A percentile compares a stretch with the other conserved stretches of the same genome.
These are phyloP conservation scores for Steinernema carpocapsae DNA, from an alignment of 2,888 invertebrate species.

Conservation along the genomic window DNA sequence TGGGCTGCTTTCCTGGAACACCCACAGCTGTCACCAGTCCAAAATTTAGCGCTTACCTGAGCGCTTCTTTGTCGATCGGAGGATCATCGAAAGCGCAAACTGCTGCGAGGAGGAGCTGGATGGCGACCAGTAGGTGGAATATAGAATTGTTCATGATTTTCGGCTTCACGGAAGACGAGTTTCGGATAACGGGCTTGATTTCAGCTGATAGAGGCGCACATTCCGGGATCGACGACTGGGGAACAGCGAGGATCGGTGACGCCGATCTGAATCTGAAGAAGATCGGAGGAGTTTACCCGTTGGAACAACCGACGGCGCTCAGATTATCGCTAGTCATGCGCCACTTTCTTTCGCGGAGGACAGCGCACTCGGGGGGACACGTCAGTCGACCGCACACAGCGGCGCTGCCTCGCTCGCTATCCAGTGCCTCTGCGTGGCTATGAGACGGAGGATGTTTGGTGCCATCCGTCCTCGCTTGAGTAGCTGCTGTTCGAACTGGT, in stretches of 20 bases:
- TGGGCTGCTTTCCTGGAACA: slow-evolving; percentile 75
- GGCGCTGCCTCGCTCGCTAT: neutral
- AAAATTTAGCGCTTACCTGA: neutral
- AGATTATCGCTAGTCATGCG: neutral
- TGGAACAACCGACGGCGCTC: too few relatives aligned
- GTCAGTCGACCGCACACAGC: slow-evolving; percentile 15
- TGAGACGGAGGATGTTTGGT: too few relatives aligned
- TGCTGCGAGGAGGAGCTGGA: neutral
- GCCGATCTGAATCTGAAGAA: too few relatives aligned
- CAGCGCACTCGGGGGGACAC: slow-evolving; percentile 10
- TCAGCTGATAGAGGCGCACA: neutral
- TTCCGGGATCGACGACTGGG: neutral
- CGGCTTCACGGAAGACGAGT: too few relatives aligned
- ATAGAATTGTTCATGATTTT: too few relatives aligned
- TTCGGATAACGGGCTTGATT: too few relatives aligned
- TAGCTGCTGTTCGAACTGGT: slow-evolving; percentile 18
- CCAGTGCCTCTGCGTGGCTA: too few relatives aligned
- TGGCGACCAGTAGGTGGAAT: neutral
- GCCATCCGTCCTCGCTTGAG: too few relatives aligned
- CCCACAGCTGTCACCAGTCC: neutral
- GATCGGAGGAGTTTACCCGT: too few relatives aligned
- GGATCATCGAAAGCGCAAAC: neutral
- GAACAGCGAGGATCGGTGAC: too few relatives aligned
- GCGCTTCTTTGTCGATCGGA: slow-evolving; percentile 19
- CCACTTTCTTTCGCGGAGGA: neutral